phyloP scores from a whole-genome alignment of 2,113 vertebrate species.

The Narcine bancroftii region DNA sequence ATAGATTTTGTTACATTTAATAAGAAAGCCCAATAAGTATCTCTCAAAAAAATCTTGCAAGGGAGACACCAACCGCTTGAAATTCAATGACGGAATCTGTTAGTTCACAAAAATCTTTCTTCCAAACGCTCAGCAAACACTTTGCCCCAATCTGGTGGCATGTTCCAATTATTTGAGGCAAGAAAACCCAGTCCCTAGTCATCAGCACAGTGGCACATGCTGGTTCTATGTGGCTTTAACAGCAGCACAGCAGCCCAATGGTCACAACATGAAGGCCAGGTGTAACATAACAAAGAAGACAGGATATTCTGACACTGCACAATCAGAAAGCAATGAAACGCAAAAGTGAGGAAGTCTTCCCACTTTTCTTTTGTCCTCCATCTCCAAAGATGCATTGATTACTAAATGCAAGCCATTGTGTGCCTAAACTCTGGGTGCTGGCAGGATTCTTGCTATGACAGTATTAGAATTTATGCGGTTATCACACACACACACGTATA shows the following conservation, averaged over 20 bases:
- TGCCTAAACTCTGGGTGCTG: background rate
- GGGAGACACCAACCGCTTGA: background rate
- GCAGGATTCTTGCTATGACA: background rate
- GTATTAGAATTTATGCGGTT: too few species aligned
- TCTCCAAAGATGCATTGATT: background rate
- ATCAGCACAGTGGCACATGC: background rate
- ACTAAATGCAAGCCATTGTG: background rate
- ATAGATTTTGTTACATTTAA: background rate
- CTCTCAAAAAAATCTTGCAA: background rate
- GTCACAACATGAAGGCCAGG: background rate
- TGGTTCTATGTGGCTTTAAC: background rate
- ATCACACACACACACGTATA: background rate
- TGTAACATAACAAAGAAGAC: background rate
- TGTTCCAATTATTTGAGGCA: background rate
- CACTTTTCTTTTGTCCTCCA: background rate
- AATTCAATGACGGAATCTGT: background rate
- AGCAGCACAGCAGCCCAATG: background rate
- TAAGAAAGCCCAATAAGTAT: background rate
- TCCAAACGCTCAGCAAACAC: background rate
- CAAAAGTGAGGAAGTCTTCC: background rate
- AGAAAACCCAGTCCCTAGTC: background rate
- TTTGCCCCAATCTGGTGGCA: background rate
- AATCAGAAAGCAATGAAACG: background rate
- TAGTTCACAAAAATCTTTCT: background rate
- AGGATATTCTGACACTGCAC: background rate